phyloP scores from a whole-genome alignment of 2,888 invertebrate species.

The Cerastoderma edule region DNA sequence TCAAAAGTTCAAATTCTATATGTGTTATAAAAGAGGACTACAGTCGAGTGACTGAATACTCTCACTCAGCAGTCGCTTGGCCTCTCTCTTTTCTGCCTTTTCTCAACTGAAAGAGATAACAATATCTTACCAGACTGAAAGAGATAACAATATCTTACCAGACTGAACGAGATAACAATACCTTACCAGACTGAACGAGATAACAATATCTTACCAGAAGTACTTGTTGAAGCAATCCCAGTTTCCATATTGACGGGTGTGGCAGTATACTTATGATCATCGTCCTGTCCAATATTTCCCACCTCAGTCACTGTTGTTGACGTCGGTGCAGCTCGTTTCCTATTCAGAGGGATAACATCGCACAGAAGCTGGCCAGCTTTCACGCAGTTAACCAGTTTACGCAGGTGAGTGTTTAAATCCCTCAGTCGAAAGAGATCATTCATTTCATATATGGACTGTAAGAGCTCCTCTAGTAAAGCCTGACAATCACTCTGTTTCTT shows the following conservation, averaged over 20 bases:
- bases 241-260: constrained; percentile 7
- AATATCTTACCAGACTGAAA: too few species aligned
- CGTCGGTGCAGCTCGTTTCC: not conserved
- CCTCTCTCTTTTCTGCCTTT: too few species aligned
- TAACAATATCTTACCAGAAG: too few species aligned
- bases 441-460: constrained; percentile 6
- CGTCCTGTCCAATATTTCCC: not conserved
- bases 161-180: too few species aligned
- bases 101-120: too few species aligned
- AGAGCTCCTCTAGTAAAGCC: constrained; percentile 11
- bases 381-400: not conserved
- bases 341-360: constrained; percentile 12
- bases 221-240: constrained; percentile 9
- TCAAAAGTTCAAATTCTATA: too few species aligned
- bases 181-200: too few species aligned
- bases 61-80: too few species aligned
- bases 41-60: too few species aligned
- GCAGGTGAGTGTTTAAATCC: not conserved
- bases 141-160: too few species aligned
- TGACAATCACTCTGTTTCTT: constrained; percentile 20
- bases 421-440: constrained; percentile 9
- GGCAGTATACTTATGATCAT: not conserved
- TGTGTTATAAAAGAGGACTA: too few species aligned
- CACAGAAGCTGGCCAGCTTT: constrained; percentile 1
- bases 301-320: not conserved